Conservation (phyloP, 2,888 invertebrate genomes). For the Lithophane leautieri region DNA sequence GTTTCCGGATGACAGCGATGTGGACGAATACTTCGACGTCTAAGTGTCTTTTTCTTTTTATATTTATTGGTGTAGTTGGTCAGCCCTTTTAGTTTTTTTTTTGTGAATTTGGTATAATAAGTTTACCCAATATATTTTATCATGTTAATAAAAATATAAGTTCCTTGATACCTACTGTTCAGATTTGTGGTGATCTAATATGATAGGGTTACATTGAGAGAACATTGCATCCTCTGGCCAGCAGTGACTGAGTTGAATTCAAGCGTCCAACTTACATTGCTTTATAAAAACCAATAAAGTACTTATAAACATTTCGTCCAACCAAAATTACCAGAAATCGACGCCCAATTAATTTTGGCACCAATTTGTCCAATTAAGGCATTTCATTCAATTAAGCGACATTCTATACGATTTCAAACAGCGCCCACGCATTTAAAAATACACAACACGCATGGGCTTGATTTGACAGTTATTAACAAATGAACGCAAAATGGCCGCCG, state of each 20-base stretch:
- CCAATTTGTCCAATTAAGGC: constrained; percentile 18
- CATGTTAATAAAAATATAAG: no score
- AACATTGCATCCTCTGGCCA: no score
- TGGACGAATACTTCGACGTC: no score
- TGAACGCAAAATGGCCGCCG: constrained; percentile 54
- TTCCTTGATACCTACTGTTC: not conserved
- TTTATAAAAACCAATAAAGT: not conserved
- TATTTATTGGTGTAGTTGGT: no score
- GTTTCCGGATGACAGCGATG: no score
- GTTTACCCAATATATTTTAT: no score
- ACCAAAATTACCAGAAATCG: constrained; percentile 11
- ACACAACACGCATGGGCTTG: constrained; percentile 41
- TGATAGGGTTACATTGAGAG: not conserved
- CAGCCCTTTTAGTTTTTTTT: no score
- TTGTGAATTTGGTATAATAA: no score
- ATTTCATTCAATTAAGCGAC: constrained; percentile 25
- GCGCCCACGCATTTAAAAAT: constrained; percentile 45
- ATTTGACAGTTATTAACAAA: constrained; percentile 58
- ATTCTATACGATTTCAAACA: constrained; percentile 22
- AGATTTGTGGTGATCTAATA: no score
- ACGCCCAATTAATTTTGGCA: constrained; percentile 6
- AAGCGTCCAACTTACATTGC: not conserved
- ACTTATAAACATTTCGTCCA: not conserved
- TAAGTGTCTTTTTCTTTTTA: no score
- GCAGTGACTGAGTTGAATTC: not conserved